These are phyloP conservation scores for Pseudeuparius sepicola DNA, from an alignment of 2,888 invertebrate species.

Conservation along the genomic window DNA sequence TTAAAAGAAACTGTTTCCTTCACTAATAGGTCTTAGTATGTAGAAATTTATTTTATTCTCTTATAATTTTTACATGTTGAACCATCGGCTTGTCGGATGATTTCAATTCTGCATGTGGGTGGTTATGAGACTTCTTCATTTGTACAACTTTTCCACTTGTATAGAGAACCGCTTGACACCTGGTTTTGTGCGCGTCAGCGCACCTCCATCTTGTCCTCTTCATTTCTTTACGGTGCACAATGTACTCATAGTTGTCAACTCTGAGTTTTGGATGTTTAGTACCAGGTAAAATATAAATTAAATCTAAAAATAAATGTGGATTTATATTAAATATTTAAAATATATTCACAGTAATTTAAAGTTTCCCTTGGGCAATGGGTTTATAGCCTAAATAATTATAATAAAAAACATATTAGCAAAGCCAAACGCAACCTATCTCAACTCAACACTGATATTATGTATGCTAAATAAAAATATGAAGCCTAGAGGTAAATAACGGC, in stretches of 20 bases:
- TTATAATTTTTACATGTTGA: no score
- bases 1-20: no score
- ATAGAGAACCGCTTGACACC: constrained; percentile 22
- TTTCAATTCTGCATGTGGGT: constrained; percentile 20
- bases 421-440: no score
- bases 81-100: no score
- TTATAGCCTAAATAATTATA: no score
- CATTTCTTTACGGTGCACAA: constrained; percentile 21
- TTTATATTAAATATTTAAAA: constrained; percentile 10
- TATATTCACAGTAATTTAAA: not conserved
- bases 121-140: constrained; percentile 19
- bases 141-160: constrained; percentile 22
- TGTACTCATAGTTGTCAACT: constrained; percentile 25
- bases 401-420: no score
- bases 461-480: no score
- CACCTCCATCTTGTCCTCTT: constrained; percentile 27
- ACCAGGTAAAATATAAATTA: constrained; percentile 26
- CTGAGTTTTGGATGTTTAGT: constrained; percentile 26
- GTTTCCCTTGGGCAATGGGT: not conserved
- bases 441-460: no score
- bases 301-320: constrained; percentile 22
- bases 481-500: no score
- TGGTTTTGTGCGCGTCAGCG: constrained; percentile 20
- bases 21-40: no score
- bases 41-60: no score